Evolutionary conservation across 2,113 vertebrate species (phyloP).

Genomic region (Elgaria multicarinata): DNA sequence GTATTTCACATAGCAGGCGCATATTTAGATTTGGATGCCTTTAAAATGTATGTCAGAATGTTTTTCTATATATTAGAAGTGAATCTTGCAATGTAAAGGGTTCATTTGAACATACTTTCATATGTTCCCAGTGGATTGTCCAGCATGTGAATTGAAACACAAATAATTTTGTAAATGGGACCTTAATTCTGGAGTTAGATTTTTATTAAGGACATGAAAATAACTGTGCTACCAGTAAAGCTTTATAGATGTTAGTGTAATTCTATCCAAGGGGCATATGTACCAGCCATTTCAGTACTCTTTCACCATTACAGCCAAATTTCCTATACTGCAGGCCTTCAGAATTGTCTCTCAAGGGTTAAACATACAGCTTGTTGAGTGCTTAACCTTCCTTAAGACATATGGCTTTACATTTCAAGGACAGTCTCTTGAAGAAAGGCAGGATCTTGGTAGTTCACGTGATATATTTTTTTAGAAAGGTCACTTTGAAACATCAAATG

Average conservation of each 20-base stretch:
- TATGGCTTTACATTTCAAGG: constrained; percentile 70
- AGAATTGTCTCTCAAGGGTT: constrained; percentile 62
- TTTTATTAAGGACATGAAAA: constrained; percentile 43
- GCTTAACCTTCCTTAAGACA: constrained; percentile 64
- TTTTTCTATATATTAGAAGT: background rate
- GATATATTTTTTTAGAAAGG: constrained; percentile 48
- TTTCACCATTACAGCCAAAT: constrained; percentile 17
- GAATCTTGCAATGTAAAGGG: background rate
- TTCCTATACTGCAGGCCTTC: constrained; percentile 40
- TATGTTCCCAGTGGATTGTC: background rate
- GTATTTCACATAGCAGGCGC: background rate
- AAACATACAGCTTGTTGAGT: constrained; percentile 60
- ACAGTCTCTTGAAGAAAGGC: constrained; percentile 47
- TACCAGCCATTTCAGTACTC: constrained; percentile 52
- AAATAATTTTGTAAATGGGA: background rate
- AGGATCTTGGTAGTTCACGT: constrained; percentile 50
- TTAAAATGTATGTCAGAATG: background rate
- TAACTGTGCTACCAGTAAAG: constrained; percentile 57
- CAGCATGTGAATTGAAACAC: background rate
- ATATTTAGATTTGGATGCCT: background rate
- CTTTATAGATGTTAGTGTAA: constrained; percentile 7
- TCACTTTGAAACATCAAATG: constrained; percentile 54
- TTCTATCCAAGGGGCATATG: background rate
- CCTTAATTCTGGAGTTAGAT: background rate
- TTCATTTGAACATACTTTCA: background rate